Evolutionary conservation across 1,140 invertebrate species (phyloP).

Genomic region (Hesperophylax magnus): DNA sequence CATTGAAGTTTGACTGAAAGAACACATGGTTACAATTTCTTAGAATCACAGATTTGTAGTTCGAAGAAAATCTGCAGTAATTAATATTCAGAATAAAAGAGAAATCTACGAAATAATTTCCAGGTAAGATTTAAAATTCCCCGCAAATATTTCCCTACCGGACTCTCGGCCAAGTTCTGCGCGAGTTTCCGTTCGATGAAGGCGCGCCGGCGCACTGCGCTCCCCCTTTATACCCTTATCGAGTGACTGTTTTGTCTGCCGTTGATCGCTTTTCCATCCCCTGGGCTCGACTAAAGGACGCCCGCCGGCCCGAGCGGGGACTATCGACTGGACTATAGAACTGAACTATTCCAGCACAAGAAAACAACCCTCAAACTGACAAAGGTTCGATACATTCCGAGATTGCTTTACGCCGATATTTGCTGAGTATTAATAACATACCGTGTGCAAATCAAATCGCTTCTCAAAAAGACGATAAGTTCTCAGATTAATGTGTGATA

Average conservation of each 20-base stretch:
- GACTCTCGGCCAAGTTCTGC: slow-evolving; percentile 3
- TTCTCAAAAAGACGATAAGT: slow-evolving; percentile 5
- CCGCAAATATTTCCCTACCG: not conserved
- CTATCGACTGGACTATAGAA: not conserved
- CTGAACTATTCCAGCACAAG: not conserved
- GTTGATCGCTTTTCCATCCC: slow-evolving; percentile 29
- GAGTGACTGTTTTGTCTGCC: not conserved
- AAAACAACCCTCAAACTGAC: not conserved
- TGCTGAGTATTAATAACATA: not conserved
- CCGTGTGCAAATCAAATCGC: slow-evolving; percentile 11
- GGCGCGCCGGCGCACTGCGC: slow-evolving; percentile 21
- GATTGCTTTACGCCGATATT: too few relatives aligned
- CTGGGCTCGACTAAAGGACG: slow-evolving; percentile 21
- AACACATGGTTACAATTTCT: too few relatives aligned
- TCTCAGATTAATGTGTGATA: slow-evolving; percentile 8
- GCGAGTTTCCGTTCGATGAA: slow-evolving; percentile 43
- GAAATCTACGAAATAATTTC: not conserved
- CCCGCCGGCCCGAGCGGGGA: not conserved
- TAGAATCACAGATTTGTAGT: too few relatives aligned
- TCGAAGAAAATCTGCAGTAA: too few relatives aligned
- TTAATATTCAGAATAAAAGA: too few relatives aligned
- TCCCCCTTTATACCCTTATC: slow-evolving; percentile 10
- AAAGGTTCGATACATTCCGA: too few relatives aligned
- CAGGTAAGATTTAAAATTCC: not conserved
- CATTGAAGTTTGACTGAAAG: too few relatives aligned